Evolutionary conservation across 2,888 invertebrate genomes (phyloP), one percentile per base, ranked within the genome.

Genomic region (Ferrisia virgata): DNA sequence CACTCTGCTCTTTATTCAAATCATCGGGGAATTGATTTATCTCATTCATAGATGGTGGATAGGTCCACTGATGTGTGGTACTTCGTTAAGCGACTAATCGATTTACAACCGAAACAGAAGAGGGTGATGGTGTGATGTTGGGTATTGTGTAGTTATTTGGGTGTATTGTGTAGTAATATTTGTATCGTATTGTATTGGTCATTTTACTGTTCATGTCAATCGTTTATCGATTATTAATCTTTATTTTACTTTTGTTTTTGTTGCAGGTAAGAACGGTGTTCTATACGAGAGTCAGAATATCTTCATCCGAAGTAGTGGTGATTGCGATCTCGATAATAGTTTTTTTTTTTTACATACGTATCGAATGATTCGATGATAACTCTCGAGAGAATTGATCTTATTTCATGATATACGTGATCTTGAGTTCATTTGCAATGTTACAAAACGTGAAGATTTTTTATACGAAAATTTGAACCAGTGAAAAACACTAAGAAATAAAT

Each of bases 1-100:
- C 72, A 33, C 72, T 72, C 3, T 72, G 47, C 6, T 47, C 47
- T 36, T 33, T 33, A 72, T 33, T 72, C 11, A 72, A 72, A 33
- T 72, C 72, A 72, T 33, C 33, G 72, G 72, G 72, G 72, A 72
- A 72, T 72, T 72, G 72, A 72, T 72, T 72, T 18, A 72, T 72
- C 33, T 72, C 28, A n/a, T 33, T 9, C 13, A 13, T 4, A 18
- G 47, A 47, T 47, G 18, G 3, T 18, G n/a, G 3, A 18, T 47
- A 18, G 4, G 47, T 40, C 6, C 13, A 11, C 13, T 8, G 36
- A 36, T 36, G 40, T 36, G 40, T 47, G 64, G 64, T 72, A 33
- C n/a, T 72, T 72, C 72, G 72, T 72, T 72, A 72, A 28, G 15
- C 1, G 33, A n/a, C 72, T 72, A 72, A 72, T 72, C 72, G 72